Conservation (phyloP, 2,113 vertebrate species). For the Gavialis gangeticus region DNA sequence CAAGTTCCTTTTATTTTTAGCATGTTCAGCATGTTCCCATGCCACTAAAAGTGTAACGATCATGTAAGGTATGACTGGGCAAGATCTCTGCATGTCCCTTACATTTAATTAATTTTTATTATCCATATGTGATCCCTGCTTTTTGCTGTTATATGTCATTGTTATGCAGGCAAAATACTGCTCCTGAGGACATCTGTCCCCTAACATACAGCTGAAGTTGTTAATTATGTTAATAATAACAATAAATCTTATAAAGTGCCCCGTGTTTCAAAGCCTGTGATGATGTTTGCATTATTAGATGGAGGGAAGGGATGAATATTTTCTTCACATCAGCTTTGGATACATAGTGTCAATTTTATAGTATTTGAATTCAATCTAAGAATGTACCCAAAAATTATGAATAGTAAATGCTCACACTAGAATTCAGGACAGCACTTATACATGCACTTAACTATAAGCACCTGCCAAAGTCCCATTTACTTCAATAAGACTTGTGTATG, state of each 20-base stretch:
- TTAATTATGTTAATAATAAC: slow-evolving; percentile 2
- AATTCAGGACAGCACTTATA: background rate
- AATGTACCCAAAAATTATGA: background rate
- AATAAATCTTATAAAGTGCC: slow-evolving; percentile 1
- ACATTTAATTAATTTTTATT: background rate
- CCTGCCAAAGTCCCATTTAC: background rate
- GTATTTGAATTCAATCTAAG: background rate
- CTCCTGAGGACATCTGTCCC: background rate
- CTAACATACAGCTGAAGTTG: background rate
- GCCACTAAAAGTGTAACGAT: background rate
- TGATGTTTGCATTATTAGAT: background rate
- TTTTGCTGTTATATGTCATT: background rate
- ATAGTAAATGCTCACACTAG: background rate
- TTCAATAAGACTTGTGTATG: background rate
- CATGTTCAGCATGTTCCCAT: background rate
- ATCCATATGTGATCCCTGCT: background rate
- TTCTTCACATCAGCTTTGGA: background rate
- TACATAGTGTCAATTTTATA: background rate
- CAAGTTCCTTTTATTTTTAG: background rate
- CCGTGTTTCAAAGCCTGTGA: background rate
- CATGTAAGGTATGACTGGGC: background rate
- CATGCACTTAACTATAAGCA: background rate
- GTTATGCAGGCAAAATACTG: background rate
- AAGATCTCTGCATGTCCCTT: background rate
- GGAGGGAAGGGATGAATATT: background rate